Percentiles rank a stretch among this genome's conserved stretches.
Conservation (phyloP, 2,113 vertebrate species). For the Microcebus tavaratra region DNA sequence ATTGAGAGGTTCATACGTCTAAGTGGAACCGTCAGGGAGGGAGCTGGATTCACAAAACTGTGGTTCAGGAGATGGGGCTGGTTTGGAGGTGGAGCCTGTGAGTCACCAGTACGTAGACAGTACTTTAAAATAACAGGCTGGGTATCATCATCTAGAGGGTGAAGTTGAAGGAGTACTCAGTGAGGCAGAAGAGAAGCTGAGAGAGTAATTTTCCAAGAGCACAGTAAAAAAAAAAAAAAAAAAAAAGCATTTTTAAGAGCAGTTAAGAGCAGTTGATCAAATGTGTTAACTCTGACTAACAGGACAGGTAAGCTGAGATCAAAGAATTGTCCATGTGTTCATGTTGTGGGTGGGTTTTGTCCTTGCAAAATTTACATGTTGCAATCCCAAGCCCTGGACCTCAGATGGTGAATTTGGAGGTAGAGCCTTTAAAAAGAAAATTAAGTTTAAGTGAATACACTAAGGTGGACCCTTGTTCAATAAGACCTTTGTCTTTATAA, state of each 20-base stretch:
- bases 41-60: too few species aligned
- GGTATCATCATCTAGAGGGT: too few species aligned
- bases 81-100: too few species aligned
- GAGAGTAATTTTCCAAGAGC: background rate
- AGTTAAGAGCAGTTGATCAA: background rate
- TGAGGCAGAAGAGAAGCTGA: background rate
- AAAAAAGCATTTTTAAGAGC: background rate
- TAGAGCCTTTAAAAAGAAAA: background rate
- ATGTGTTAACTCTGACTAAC: background rate
- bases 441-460: background rate
- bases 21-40: too few species aligned
- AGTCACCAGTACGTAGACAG: rapidly evolving
- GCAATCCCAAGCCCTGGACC: background rate
- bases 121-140: background rate
- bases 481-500: background rate
- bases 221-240: background rate
- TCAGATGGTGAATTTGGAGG: background rate
- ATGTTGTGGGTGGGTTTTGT: background rate
- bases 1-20: background rate
- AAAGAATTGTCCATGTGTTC: too few species aligned
- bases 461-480: background rate
- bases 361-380: background rate
- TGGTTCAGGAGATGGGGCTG: too few species aligned
- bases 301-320: background rate
- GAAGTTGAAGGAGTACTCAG: background rate